Evolutionary conservation across 2,797 vertebrate genomes (phyloP), one percentile per base, ranked within the genome.

Genomic region (Scyliorhinus canicula): DNA sequence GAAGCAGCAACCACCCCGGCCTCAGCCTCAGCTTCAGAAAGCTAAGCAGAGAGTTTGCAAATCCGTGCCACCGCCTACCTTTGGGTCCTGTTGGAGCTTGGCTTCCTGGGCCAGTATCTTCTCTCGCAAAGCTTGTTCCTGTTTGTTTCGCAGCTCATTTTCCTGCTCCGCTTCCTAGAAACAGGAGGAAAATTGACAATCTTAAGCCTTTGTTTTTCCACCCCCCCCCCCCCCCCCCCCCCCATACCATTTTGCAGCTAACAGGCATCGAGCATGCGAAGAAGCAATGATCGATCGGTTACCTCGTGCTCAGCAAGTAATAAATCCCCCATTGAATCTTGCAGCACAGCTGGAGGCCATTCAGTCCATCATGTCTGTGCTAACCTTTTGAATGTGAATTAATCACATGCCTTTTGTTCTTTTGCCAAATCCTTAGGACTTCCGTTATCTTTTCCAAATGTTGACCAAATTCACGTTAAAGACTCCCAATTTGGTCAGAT

Each of bases 31-130:
- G 79, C 44, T 82, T 47, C 79, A 21, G 21, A 9, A 63, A 65
- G 57, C 40, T 52, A 55, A 57, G n/a, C 57, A 3, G 19, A 28
- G 44, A 50, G 44, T 69, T 50, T 71, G 3, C 67, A 50, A 0
- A 26, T 35, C n/a, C 0, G 91, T 31, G 65, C 14, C 5, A 40
- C 95, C 95, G 35, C 84, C 95, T 96, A 98, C 98, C 97, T 98
- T 98, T 57, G 97, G 97, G 96, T 98, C 97, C 3, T 98, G 97
- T 96, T 98, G 93, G 4, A 69, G 97, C 96, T 99, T 99, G 47
- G 98, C 98, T 97, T 99, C 99, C 97, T 99, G 98, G 90, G 98
- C 99, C 96, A 99, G 97, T 96, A 99, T 96, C 97, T 99, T 99
- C 96, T 99, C 99, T 96, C 98, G 96, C 98, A 99, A 97, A 65